These are phyloP conservation scores for Delia radicum DNA, from an alignment of 1,140 invertebrate species.

Conservation along the genomic window DNA sequence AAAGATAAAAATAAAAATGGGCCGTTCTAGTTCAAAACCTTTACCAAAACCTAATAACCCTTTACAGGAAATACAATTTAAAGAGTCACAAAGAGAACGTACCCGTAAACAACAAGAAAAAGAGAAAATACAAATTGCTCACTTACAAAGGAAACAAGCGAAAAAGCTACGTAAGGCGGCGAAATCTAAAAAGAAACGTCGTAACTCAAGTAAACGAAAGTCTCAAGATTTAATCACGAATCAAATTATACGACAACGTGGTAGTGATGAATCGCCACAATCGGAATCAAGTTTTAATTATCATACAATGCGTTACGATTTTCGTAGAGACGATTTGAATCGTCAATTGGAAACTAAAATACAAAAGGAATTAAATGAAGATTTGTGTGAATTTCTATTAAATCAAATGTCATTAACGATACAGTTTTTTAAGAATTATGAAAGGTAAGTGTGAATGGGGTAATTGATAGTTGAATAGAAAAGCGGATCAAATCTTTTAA, in stretches of 20 bases:
- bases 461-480: no score
- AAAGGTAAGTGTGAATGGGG: slow-evolving; percentile 63
- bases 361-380: slow-evolving; percentile 62
- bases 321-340: slow-evolving; percentile 36
- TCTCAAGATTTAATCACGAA: neutral
- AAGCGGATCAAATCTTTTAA: no score
- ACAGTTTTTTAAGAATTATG: slow-evolving; percentile 77
- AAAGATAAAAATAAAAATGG: slow-evolving; percentile 35
- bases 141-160: slow-evolving; percentile 41
- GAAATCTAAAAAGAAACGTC: neutral
- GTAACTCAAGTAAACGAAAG: neutral
- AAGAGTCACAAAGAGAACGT: slow-evolving; percentile 29
- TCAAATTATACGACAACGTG: neutral
- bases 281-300: slow-evolving; percentile 31
- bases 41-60: slow-evolving; percentile 35
- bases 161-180: slow-evolving; percentile 19
- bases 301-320: slow-evolving; percentile 18
- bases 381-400: slow-evolving; percentile 69
- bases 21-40: slow-evolving; percentile 42
- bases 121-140: slow-evolving; percentile 37
- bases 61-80: slow-evolving; percentile 36
- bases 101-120: slow-evolving; percentile 39
- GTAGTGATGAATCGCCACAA: slow-evolving; percentile 26
- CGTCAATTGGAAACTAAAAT: slow-evolving; percentile 53
- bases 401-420: slow-evolving; percentile 75